Evolutionary conservation across 2,797 vertebrate species (phyloP).

Genomic region (Tauraco hartlaubi): DNA sequence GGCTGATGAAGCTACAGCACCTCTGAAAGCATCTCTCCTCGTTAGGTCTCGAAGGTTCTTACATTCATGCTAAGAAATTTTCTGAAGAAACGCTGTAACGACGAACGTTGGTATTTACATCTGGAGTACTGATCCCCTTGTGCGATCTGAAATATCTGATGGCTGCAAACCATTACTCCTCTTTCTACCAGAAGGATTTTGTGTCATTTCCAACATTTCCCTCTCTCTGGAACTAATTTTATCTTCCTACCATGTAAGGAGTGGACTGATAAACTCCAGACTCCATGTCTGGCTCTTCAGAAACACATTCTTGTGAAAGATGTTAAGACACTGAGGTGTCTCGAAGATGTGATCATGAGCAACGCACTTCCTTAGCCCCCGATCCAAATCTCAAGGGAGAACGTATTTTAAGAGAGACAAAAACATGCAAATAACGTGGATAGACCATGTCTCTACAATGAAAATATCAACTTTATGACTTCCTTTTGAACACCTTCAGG

Average conservation of each 20-base stretch:
- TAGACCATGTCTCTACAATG: background rate
- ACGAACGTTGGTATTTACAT: background rate
- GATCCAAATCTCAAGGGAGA: background rate
- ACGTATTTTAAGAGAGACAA: background rate
- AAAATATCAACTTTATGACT: background rate
- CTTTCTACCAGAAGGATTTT: conserved; percentile 10
- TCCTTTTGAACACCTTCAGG: background rate
- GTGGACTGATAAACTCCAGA: conserved; percentile 48
- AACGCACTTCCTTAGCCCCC: background rate
- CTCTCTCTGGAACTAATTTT: conserved; percentile 50
- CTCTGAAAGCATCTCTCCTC: background rate
- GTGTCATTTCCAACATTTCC: background rate
- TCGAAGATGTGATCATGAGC: background rate
- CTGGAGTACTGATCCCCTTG: background rate
- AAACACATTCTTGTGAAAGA: conserved; percentile 19
- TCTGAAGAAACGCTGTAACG: background rate
- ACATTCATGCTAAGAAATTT: background rate
- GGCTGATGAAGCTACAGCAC: background rate
- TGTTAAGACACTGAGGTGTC: conserved; percentile 13
- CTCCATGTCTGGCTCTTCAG: background rate
- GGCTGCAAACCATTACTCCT: conserved; percentile 18
- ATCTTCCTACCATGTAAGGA: background rate
- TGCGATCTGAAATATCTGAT: conserved; percentile 1
- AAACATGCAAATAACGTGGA: background rate
- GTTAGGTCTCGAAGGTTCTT: background rate